Base-by-base conservation (phyloP, 2,888 invertebrate species). In the Chironomus tentans region DNA sequence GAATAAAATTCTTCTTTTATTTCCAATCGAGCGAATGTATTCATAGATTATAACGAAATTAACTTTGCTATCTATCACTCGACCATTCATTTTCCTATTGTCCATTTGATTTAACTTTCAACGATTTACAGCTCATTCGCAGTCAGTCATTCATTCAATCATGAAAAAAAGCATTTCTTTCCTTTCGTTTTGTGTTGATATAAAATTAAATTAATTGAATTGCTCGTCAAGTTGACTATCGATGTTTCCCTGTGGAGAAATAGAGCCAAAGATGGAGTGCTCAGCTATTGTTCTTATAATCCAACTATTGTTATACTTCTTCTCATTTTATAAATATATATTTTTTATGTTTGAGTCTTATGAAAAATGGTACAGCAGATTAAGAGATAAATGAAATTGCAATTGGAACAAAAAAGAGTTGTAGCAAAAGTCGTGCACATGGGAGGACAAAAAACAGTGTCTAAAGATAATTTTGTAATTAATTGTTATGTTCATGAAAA, bases 241-340 rank as follows among this genome's bases (percentile, higher is more conserved):
- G 13, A 65, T 24, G 21, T 21, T 18, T 56, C 15, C 18, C 56
- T 21, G 21, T 13, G 15, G 38, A 38, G 21, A 62, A 72, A 62
- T 24, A 38, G 10, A 38, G 38, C 38, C 7, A 38, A 10, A 38
- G 38, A 61, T 28, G 72, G 46, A 24, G n/a, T 72, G 4, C n/a
- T 15, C 12, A 22, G 18, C 70, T 24, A 61, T 72, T 72, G 72
- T 72, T 72, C 61, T 61, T 21, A 6, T 72, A 72, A 72, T 72
- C 72, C 72, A 72, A 61, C 72, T 62, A 72, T 72, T 72, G 72
- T 72, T 72, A 38, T 10, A 21, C 22, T 71, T 56, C 38, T 18
- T 68, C 18, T 15, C 21, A 10, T 56, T 56, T 7, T 6, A 28
- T 28, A 5, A 2, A 4, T 50, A 6, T 15, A n/a, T 50, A 50